These are phyloP conservation scores for Copsychus sechellarum DNA, from an alignment of 2,113 vertebrate genomes.

Conservation along the genomic window DNA sequence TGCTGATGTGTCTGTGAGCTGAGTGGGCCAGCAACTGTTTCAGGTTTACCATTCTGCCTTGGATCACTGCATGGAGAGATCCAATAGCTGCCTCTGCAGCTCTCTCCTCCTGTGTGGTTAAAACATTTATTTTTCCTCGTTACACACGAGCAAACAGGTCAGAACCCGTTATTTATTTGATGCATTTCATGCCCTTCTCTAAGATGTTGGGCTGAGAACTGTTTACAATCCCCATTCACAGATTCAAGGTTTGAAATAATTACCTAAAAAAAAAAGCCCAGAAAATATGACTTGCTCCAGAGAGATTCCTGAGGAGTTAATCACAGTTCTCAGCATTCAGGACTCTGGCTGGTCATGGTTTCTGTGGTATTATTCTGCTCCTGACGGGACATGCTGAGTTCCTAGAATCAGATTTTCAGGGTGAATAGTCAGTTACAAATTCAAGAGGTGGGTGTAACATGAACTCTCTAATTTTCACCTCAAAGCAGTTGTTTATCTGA, in stretches of 20 bases:
- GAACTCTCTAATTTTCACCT: slow-evolving; percentile 51
- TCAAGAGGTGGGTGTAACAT: slow-evolving; percentile 30
- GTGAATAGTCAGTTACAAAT: slow-evolving; percentile 24
- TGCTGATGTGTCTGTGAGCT: not conserved
- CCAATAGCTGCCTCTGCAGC: not conserved
- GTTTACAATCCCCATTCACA: not conserved
- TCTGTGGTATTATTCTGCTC: slow-evolving; percentile 24
- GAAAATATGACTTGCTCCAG: not conserved
- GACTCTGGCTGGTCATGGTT: not conserved
- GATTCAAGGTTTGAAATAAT: not conserved
- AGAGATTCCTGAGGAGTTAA: slow-evolving; percentile 28
- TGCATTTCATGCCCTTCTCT: not conserved
- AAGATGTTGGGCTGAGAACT: not conserved
- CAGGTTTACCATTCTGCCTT: not conserved
- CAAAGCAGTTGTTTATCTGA: slow-evolving; percentile 27
- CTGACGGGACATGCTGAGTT: slow-evolving; percentile 20
- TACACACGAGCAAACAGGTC: not conserved
- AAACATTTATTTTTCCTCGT: not conserved
- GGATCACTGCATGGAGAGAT: not conserved
- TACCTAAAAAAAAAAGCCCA: not conserved
- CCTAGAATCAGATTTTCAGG: slow-evolving; percentile 27
- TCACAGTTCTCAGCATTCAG: not conserved
- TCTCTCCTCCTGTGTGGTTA: not conserved
- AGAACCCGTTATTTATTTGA: not conserved
- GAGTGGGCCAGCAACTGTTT: not conserved